A percentile compares a stretch with the other conserved stretches of the same genome.
These are phyloP conservation scores for Mastigias papua DNA, from an alignment of 30 jellyfish, hydroid and myxozoan genomes.

Conservation along the genomic window DNA sequence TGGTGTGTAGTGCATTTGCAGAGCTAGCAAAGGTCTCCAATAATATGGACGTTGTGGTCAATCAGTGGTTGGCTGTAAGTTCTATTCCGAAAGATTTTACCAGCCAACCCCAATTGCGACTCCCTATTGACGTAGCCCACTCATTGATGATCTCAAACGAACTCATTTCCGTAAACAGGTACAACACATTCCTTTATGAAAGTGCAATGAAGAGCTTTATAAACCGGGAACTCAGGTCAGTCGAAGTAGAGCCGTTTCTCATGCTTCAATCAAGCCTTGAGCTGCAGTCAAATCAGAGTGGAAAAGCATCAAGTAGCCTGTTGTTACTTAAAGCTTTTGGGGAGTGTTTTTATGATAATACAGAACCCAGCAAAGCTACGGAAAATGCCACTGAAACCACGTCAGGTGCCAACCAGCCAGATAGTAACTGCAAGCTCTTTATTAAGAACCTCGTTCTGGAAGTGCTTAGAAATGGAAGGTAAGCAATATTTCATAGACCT, in stretches of 20 bases:
- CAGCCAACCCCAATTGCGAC: conserved; percentile 4
- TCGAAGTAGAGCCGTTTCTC: not conserved
- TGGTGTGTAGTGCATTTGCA: conserved; percentile 22
- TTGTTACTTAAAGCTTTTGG: conserved; percentile 28
- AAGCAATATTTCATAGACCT: not conserved
- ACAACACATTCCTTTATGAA: conserved; percentile 19
- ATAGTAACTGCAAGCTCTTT: not conserved
- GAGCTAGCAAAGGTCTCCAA: not conserved
- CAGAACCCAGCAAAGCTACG: not conserved
- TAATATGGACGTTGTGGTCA: not conserved
- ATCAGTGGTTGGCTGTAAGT: conserved; percentile 33
- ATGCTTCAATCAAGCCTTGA: not conserved
- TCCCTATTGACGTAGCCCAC: conserved; percentile 22
- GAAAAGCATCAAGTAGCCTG: conserved; percentile 9
- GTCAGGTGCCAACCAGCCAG: not conserved
- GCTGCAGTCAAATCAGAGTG: not conserved
- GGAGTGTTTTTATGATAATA: not conserved
- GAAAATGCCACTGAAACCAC: not conserved
- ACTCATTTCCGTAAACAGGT: conserved; percentile 9
- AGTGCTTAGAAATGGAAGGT: conserved; percentile 17
- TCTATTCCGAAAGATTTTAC: not conserved
- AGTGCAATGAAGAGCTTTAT: conserved; percentile 28
- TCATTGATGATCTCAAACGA: conserved; percentile 11
- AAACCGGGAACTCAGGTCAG: not conserved
- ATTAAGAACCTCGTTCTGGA: conserved; percentile 26